Evolutionary conservation across 2,888 invertebrate genomes (phyloP).

Genomic region (Drymonia ruficornis): DNA sequence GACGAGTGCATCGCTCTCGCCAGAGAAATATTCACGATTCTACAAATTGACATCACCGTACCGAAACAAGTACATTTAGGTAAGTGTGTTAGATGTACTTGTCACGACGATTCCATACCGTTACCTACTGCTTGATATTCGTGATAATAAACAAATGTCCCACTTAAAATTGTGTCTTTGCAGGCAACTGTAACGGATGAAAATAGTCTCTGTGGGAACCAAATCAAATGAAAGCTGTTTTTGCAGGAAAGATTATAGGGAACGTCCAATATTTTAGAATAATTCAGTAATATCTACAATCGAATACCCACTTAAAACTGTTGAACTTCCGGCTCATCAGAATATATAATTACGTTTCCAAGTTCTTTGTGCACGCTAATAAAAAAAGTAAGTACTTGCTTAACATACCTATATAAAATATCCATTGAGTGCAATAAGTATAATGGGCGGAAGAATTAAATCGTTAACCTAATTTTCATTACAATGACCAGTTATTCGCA

Average conservation of each 20-base stretch:
- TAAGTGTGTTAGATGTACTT: conserved; percentile 41
- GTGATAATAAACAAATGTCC: conserved; percentile 52
- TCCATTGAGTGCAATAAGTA: too few relatives aligned
- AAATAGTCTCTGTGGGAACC: neutral
- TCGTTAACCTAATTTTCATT: conserved; percentile 26
- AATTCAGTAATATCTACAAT: too few relatives aligned
- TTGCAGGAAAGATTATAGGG: too few relatives aligned
- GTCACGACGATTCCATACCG: conserved; percentile 52
- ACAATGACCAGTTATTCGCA: conserved; percentile 24
- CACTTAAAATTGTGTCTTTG: conserved; percentile 36
- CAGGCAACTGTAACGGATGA: neutral
- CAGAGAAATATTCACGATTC: conserved; percentile 15
- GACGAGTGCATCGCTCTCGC: conserved; percentile 23
- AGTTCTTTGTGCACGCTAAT: neutral
- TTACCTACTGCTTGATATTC: conserved; percentile 48
- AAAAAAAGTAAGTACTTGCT: neutral
- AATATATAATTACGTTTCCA: neutral
- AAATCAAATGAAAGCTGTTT: too few relatives aligned
- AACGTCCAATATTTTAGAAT: too few relatives aligned
- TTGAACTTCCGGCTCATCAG: conserved; percentile 14
- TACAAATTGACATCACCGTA: conserved; percentile 20
- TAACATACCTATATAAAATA: neutral
- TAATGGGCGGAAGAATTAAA: neutral
- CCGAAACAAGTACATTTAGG: conserved; percentile 35
- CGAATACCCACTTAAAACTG: neutral